These are phyloP conservation scores for Podarcis muralis DNA, from an alignment of 2,113 vertebrate genomes.

Conservation along the genomic window DNA sequence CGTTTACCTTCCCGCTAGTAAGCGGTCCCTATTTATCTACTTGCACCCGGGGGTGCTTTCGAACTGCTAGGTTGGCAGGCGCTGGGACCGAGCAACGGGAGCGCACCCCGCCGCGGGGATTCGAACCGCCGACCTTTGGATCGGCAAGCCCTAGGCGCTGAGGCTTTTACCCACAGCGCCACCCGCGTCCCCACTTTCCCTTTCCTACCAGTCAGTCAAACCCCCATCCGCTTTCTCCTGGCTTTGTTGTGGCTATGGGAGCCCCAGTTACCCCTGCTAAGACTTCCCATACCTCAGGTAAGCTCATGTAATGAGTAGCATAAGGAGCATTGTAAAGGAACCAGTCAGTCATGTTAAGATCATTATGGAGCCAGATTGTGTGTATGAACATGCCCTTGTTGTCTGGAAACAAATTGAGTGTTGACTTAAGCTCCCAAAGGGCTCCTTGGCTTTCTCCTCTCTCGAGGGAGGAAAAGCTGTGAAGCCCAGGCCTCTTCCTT, in stretches of 20 bases:
- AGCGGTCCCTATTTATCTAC: no score
- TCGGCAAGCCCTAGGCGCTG: no score
- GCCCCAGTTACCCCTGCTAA: not conserved
- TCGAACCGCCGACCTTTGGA: no score
- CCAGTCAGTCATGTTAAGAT: not conserved
- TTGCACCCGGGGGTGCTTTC: no score
- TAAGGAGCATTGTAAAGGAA: not conserved
- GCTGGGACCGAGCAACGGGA: no score
- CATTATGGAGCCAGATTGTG: not conserved
- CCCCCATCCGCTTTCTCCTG: not conserved
- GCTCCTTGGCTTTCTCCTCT: not conserved
- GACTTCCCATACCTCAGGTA: not conserved
- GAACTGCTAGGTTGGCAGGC: no score
- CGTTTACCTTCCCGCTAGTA: no score
- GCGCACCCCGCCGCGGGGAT: no score
- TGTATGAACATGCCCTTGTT: not conserved
- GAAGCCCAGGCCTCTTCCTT: not conserved
- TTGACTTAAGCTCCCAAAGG: not conserved
- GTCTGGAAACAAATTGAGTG: not conserved
- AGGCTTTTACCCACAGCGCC: no score
- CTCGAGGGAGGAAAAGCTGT: not conserved
- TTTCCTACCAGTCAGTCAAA: not conserved
- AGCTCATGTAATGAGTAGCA: not conserved
- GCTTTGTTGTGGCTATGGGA: not conserved
- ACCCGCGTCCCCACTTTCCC: no score